Base-by-base conservation (phyloP, 1,140 invertebrate species). In the Plutomurus gul region DNA sequence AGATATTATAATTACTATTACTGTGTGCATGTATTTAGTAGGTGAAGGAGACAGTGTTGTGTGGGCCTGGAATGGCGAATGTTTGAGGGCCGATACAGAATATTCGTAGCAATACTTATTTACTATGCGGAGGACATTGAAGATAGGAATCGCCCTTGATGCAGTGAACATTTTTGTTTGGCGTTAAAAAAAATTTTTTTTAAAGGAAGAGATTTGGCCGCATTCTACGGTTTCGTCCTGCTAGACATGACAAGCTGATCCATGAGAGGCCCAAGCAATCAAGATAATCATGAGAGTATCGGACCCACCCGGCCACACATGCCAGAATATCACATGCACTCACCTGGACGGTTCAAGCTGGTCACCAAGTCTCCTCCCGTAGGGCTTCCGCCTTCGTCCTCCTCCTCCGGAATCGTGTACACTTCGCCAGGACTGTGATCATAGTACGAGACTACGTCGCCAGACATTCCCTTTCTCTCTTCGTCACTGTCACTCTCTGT, bases 391-490 rank as follows among this genome's bases (percentile, higher is more conserved):
- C 86, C 85, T 84, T 89, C 89, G 74, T 89, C 88, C 79, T 89
- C 88, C 79, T 88, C 88, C 82, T 89, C 88, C n/a, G 87, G 88
- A 75, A 89, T 89, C 30, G 88, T 89, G 83, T 89, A 89, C 8
- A 89, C 88, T 81, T 88, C 88, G 16, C 88, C 88, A 6, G 87
- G 87, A 82, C 86, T 88, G 81, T 87, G 87, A 78, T 88, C 88
- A 82, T 87, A 88, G 84, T 85, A 86, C 27, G 84, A 51, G 16
- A 40, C 75, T 13, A 74, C 79, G 20, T 76, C 79, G 30, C 51
- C 47, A 20, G 36, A 56, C 47, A 37, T 13, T 39, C 18, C 60
- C 51, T 73, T 78, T 20, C 75, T 37, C 39, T 83, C 82, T 43
- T 84, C 81, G 30, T 81, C 79, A 33, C 72, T 81, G 33, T 83